A percentile compares a stretch with the other conserved stretches of the same genome.
phyloP scores from a whole-genome alignment of 2,888 invertebrate species.

The Hemaris fuciformis region DNA sequence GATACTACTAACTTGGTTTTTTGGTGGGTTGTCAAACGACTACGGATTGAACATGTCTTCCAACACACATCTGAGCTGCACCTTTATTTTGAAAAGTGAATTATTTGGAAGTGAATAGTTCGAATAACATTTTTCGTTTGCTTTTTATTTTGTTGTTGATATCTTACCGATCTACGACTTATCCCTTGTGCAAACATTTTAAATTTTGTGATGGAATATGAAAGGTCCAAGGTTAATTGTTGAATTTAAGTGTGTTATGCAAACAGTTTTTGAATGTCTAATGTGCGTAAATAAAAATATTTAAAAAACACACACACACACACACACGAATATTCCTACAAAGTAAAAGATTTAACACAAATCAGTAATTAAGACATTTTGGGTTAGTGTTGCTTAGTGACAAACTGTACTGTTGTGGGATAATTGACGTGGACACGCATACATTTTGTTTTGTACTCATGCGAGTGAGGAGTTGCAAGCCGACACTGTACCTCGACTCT shows the following conservation, averaged over 20 bases:
- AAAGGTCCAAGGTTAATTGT: too few species aligned
- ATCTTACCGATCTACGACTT: too few species aligned
- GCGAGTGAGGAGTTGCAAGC: constrained; percentile 34
- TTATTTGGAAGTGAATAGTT: background rate
- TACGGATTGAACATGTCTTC: background rate
- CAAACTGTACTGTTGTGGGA: background rate
- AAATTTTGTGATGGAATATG: too few species aligned
- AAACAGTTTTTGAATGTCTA: too few species aligned
- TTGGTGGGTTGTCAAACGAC: background rate
- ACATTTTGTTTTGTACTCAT: constrained; percentile 21
- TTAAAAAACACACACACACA: too few species aligned
- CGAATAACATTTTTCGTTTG: background rate
- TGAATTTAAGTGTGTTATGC: too few species aligned
- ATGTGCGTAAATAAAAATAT: too few species aligned
- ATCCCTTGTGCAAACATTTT: too few species aligned
- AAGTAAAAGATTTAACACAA: too few species aligned
- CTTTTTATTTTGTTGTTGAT: background rate
- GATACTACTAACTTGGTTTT: background rate
- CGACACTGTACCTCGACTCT: constrained; percentile 51
- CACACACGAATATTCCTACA: too few species aligned
- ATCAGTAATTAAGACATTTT: too few species aligned
- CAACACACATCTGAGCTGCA: background rate
- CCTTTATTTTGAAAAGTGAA: background rate
- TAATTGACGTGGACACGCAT: background rate
- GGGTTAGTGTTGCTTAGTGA: too few species aligned